These are phyloP conservation scores for Sula dactylatra DNA, from an alignment of 2,113 vertebrate genomes.

Conservation along the genomic window DNA sequence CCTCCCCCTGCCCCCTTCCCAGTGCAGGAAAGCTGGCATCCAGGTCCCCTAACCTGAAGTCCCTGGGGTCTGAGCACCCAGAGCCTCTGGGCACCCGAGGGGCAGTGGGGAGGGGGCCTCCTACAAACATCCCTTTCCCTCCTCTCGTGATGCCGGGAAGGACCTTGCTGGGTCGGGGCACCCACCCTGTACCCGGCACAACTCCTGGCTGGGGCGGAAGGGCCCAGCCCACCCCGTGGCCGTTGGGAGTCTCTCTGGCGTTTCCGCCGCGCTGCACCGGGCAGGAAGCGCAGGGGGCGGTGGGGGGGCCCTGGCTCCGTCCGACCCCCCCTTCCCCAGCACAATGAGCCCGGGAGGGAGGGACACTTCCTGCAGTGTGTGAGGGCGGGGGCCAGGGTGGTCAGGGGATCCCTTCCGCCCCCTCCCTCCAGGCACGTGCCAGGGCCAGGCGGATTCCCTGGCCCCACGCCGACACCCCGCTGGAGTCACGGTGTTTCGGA, in stretches of 20 bases:
- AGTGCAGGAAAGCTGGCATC: background rate
- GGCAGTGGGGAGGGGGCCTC: no score
- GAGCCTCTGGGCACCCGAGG: background rate
- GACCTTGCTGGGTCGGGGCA: background rate
- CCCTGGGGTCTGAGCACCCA: background rate
- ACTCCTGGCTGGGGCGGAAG: background rate
- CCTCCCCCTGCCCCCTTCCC: background rate
- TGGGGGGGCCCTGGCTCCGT: background rate
- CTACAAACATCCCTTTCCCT: no score
- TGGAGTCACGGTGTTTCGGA: fast-evolving
- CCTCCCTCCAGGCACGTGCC: background rate
- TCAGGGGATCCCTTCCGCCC: background rate
- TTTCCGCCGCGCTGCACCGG: slow-evolving; percentile 12
- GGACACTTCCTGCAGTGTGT: background rate
- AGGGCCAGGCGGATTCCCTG: background rate
- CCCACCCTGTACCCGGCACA: background rate
- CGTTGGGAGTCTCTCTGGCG: background rate
- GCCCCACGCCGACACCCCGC: fast-evolving
- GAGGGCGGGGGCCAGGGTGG: background rate
- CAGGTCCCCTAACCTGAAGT: background rate
- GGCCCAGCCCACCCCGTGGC: background rate
- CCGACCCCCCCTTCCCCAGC: background rate
- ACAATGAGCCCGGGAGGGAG: slow-evolving; percentile 35
- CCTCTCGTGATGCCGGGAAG: no score
- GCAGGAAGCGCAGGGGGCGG: slow-evolving; percentile 15